Evolutionary conservation across 2,113 vertebrate species (phyloP).

Genomic region (Takifugu bimaculatus): DNA sequence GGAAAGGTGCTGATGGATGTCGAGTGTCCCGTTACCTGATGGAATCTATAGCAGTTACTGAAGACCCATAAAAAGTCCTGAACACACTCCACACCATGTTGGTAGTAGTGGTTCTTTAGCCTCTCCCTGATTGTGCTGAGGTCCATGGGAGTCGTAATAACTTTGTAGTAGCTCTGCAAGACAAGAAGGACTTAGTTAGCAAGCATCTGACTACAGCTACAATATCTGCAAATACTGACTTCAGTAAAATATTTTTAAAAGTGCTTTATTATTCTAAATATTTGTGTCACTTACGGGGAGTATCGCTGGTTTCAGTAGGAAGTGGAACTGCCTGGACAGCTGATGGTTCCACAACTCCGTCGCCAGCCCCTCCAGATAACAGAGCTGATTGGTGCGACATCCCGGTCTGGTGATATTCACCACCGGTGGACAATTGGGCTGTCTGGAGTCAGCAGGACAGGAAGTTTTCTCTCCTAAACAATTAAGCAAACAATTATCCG

Average conservation of each 20-base stretch:
- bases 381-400: not conserved
- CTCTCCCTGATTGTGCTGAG: constrained; percentile 87
- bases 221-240: not conserved
- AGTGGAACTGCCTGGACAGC: not conserved
- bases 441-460: not conserved
- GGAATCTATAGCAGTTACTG: constrained; percentile 90
- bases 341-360: not conserved
- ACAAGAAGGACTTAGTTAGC: constrained; percentile 3
- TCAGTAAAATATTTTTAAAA: not conserved
- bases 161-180: too few species aligned
- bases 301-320: not conserved
- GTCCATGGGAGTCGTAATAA: constrained; percentile 91
- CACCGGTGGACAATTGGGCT: not conserved
- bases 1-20: not conserved
- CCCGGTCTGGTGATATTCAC: not conserved
- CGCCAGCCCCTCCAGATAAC: not conserved
- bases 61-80: constrained; percentile 91
- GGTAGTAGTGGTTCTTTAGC: constrained; percentile 89
- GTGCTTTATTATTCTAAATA: not conserved
- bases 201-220: not conserved
- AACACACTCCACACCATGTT: constrained; percentile 82
- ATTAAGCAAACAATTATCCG: too few species aligned
- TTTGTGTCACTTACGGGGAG: not conserved
- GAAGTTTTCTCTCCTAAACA: not conserved
- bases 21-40: constrained; percentile 74